Percentiles rank a stretch among this genome's conserved stretches.
phyloP scores from a whole-genome alignment of 2,113 vertebrate species.

The Felis chaus region DNA sequence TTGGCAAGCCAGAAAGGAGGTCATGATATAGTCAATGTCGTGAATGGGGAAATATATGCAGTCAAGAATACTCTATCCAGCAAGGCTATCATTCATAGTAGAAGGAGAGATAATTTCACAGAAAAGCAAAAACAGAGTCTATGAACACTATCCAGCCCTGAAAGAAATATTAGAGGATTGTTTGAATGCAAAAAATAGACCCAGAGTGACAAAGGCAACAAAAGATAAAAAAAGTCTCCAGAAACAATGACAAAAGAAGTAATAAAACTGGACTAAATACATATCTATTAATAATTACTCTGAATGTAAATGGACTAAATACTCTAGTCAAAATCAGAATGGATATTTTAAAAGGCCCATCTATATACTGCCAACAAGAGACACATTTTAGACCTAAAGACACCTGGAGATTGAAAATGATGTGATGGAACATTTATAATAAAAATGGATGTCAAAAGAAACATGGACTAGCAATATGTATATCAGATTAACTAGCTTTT shows the following conservation, averaged over 20 bases:
- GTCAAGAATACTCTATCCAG: not conserved
- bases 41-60: not conserved
- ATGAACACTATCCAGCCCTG: not conserved
- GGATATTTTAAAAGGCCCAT: not conserved
- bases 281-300: not conserved
- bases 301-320: not conserved
- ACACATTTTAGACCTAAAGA: not conserved
- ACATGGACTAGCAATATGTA: not conserved
- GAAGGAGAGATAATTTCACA: not conserved
- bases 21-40: not conserved
- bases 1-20: not conserved
- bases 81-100: not conserved
- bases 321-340: not conserved
- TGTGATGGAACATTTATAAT: not conserved
- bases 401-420: not conserved
- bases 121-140: not conserved
- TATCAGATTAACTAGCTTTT: not conserved
- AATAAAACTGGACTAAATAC: not conserved
- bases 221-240: not conserved
- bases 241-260: not conserved
- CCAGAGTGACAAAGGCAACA: not conserved
- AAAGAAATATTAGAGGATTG: not conserved
- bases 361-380: not conserved
- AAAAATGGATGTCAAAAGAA: not conserved
- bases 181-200: not conserved